Evolutionary conservation across 2,888 invertebrate species (phyloP), one percentile per base, ranked within the genome.

Genomic region (Agrilus biguttatus): DNA sequence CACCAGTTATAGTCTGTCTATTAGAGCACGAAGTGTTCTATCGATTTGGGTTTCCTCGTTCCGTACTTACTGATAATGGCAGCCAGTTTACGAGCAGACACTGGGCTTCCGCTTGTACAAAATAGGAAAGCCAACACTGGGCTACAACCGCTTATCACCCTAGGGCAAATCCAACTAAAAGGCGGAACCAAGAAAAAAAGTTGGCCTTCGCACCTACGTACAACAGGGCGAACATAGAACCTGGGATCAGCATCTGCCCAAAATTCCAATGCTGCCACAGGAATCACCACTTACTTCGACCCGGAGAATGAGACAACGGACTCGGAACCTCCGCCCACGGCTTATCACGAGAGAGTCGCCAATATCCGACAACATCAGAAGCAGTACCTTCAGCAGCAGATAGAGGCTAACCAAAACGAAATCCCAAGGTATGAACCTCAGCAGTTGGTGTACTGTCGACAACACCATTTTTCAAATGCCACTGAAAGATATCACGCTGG

Each of bases 101-200:
- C 17, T 17, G 17, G 17, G 17, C 17, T 4, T 17, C 17, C 17
- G 17, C 17, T 17, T 17, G 17, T 4, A 17, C 17, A 4, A 17
- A 17, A 17, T 17, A 4, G 17, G 21, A 36, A 35, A 5, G 42
- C 44, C 1, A 28, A 6, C 1, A 36, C 8, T 33, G 46, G 49
- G 14, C 33, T n/a, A 53, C 51, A 0, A 42, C 53, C 0, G 47
- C 45, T 0, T 53, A 53, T 33, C 53, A 55, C 33, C 51, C 53
- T 3, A 42, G 43, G n/a, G 53, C 51, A 8, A 54, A 54, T 32
- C 51, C 52, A 2, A 49, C 48, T 3, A 47, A 57, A 33, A 13
- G 53, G 12, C 41, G 49, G 2, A 51, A 53, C 17, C 54, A 55
- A 32, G 50, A 53, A 10, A 17, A 17, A 17, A 17, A 17, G 17